Evolutionary conservation across 2,888 invertebrate genomes (phyloP).

Genomic region (Chloroclystis v-ata): DNA sequence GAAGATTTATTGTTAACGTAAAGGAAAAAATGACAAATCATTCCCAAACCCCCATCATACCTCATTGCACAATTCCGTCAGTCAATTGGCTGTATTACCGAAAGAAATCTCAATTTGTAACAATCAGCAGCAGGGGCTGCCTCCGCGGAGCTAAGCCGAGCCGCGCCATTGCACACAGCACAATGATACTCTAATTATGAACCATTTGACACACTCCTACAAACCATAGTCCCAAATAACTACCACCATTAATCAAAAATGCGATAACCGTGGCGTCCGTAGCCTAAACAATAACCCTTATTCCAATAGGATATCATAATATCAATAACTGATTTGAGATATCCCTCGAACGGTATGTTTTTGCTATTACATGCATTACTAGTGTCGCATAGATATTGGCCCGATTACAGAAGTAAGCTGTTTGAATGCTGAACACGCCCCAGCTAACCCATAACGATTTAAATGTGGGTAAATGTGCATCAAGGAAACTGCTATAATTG

Average conservation of each 20-base stretch:
- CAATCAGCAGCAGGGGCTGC: constrained; percentile 58
- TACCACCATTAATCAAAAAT: constrained; percentile 56
- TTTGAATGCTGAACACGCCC: constrained; percentile 60
- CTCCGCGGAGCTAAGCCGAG: constrained; percentile 40
- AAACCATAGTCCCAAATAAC: constrained; percentile 44
- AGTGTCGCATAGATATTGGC: constrained; percentile 42
- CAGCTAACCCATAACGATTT: constrained; percentile 46
- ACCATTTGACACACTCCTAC: constrained; percentile 67
- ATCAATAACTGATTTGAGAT: constrained; percentile 42
- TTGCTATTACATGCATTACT: constrained; percentile 34
- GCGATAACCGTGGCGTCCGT: constrained; percentile 30
- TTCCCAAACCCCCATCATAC: constrained; percentile 52
- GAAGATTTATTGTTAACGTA: no score
- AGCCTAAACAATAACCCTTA: constrained; percentile 25
- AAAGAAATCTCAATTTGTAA: constrained; percentile 70
- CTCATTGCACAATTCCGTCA: constrained; percentile 34
- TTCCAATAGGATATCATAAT: constrained; percentile 36
- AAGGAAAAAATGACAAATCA: constrained; percentile 47
- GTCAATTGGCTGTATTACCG: constrained; percentile 44
- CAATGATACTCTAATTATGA: constrained; percentile 73
- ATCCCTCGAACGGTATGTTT: constrained; percentile 37
- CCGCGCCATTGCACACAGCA: constrained; percentile 60
- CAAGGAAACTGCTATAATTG: constrained; percentile 71
- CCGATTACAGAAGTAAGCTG: constrained; percentile 45
- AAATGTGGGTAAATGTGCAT: constrained; percentile 55